Conservation (phyloP, 2,888 invertebrate species). For the Lamellibrachia satsuma region DNA sequence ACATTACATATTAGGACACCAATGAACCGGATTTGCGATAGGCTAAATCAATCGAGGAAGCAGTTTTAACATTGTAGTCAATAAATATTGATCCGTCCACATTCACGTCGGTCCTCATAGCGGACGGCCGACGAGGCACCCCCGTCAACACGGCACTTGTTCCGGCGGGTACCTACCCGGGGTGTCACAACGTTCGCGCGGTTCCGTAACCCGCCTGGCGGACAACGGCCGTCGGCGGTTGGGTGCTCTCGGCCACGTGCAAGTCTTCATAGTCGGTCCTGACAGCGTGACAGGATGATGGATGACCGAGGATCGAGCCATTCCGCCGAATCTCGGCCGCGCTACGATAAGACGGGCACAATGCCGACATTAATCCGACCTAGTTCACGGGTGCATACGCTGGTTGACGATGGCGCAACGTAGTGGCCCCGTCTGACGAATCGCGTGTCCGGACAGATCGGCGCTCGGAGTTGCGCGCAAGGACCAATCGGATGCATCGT, state of each 20-base stretch:
- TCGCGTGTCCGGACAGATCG: background rate
- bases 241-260: background rate
- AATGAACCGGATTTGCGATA: too few relatives aligned
- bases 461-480: background rate
- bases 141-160: conserved; percentile 7
- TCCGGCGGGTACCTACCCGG: conserved; percentile 1
- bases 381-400: background rate
- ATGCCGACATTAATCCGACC: conserved; percentile 6
- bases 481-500: background rate
- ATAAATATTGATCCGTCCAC: background rate
- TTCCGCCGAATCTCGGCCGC: background rate
- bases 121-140: background rate
- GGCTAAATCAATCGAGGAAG: too few relatives aligned
- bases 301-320: background rate
- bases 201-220: background rate
- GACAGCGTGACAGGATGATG: background rate
- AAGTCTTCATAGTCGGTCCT: background rate
- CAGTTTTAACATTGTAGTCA: too few relatives aligned
- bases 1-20: too few relatives aligned
- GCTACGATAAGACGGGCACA: background rate
- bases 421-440: background rate
- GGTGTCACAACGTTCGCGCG: background rate
- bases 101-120: background rate
- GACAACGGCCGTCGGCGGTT: background rate
- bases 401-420: background rate